phyloP scores from a whole-genome alignment of 2,113 vertebrate genomes.

The Corythoichthys haematopterus region DNA sequence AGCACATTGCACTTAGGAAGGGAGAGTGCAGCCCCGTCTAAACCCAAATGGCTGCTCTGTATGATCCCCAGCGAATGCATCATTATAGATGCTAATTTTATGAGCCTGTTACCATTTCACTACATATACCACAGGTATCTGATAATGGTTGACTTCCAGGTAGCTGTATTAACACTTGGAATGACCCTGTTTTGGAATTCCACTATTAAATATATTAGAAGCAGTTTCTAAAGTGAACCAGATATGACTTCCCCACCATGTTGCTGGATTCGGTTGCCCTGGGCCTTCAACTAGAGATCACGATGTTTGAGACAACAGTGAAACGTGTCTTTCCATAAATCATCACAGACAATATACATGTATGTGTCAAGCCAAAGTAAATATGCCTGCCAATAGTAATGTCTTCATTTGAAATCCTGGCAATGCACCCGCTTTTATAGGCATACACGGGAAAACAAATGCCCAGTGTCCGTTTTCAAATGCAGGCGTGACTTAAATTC shows the following conservation, averaged over 20 bases:
- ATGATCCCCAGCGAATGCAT: slow-evolving; percentile 42
- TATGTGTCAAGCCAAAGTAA: slow-evolving; percentile 3
- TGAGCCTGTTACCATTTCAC: slow-evolving; percentile 31
- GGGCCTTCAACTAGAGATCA: neutral
- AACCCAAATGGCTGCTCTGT: slow-evolving; percentile 35
- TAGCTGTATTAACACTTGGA: slow-evolving; percentile 35
- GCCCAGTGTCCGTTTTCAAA: slow-evolving; percentile 4
- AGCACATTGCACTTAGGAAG: slow-evolving; percentile 39
- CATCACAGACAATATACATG: neutral
- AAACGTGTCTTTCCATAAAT: slow-evolving; percentile 2
- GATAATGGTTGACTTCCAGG: slow-evolving; percentile 38
- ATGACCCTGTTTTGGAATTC: slow-evolving; percentile 33
- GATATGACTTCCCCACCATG: neutral
- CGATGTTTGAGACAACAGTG: neutral
- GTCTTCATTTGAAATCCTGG: slow-evolving; percentile 6
- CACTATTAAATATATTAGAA: slow-evolving; percentile 11
- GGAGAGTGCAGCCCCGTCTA: slow-evolving; percentile 28
- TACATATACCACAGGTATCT: slow-evolving; percentile 33
- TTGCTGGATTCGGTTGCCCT: neutral
- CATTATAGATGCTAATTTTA: slow-evolving; percentile 41
- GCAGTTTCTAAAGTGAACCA: neutral
- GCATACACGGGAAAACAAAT: slow-evolving; percentile 4
- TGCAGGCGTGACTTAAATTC: neutral
- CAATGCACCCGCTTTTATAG: neutral
- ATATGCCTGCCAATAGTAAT: slow-evolving; percentile 6